Evolutionary conservation across 2,113 vertebrate species (phyloP).

Genomic region (Phalacrocorax brasilianus): DNA sequence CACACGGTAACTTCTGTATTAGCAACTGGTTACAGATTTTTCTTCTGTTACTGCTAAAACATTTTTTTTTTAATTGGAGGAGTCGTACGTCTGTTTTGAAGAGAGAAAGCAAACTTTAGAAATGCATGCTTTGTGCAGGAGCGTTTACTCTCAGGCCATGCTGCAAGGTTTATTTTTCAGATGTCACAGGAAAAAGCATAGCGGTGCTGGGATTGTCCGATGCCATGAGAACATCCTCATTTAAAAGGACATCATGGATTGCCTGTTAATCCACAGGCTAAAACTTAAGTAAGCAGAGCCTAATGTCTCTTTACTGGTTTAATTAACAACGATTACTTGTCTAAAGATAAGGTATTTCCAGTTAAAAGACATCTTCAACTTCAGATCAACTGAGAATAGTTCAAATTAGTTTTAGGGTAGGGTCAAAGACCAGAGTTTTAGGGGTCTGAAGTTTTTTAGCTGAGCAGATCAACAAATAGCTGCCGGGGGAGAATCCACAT

Average conservation of each 20-base stretch:
- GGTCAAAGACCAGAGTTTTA: constrained; percentile 40
- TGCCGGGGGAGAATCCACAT: constrained; percentile 12
- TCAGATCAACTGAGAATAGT: constrained; percentile 49
- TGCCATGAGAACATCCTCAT: background rate
- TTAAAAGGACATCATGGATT: background rate
- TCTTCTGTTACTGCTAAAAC: constrained; percentile 4
- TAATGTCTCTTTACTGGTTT: constrained; percentile 39
- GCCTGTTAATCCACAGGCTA: constrained; percentile 6
- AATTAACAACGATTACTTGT: constrained; percentile 44
- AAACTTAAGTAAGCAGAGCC: constrained; percentile 20
- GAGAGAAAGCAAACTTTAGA: background rate
- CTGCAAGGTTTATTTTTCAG: background rate
- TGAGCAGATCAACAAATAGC: background rate
- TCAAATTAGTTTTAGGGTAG: constrained; percentile 56
- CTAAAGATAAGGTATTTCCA: constrained; percentile 48
- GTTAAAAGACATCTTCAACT: constrained; percentile 41
- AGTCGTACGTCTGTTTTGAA: background rate
- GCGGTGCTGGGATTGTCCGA: background rate
- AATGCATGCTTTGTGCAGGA: background rate
- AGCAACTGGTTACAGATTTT: background rate
- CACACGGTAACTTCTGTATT: background rate
- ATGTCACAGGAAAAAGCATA: background rate
- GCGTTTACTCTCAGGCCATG: background rate
- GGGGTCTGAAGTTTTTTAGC: constrained; percentile 15
- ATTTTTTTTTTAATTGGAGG: background rate